Conservation (phyloP, 2,888 invertebrate genomes). For the Chaetoderma sp. region DNA sequence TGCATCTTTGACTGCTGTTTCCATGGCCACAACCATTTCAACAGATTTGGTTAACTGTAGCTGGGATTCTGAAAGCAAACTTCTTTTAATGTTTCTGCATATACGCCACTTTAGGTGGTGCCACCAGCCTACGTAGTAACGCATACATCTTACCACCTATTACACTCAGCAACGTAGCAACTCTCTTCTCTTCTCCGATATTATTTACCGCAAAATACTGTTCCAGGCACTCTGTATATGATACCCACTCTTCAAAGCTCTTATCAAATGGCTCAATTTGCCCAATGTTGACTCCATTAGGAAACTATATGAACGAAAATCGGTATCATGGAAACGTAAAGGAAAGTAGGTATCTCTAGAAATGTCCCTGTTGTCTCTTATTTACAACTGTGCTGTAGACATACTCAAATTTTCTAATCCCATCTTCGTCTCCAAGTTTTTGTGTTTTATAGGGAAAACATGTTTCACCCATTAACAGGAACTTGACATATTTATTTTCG, state of each 20-base stretch:
- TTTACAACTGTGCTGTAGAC: too few species aligned
- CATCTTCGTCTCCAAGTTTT: too few species aligned
- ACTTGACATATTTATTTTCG: too few species aligned
- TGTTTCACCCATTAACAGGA: too few species aligned
- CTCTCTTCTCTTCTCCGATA: too few species aligned
- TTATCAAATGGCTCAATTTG: conserved; percentile 5
- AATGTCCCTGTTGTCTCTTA: too few species aligned
- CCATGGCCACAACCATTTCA: conserved; percentile 31
- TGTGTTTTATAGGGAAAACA: too few species aligned
- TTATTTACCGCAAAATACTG: conserved; percentile 35
- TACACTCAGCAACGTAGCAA: conserved; percentile 27
- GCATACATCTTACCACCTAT: conserved; percentile 34
- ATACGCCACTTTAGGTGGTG: conserved; percentile 30
- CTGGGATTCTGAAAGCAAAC: conserved; percentile 18
- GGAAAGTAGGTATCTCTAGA: too few species aligned
- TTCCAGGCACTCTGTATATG: conserved; percentile 28
- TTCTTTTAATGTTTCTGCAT: conserved; percentile 23
- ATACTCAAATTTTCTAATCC: too few species aligned
- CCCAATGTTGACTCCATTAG: too few species aligned
- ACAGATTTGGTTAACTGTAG: conserved; percentile 15
- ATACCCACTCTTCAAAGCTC: conserved; percentile 21
- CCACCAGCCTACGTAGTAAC: conserved; percentile 4
- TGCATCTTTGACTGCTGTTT: conserved; percentile 27
- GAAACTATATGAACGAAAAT: too few species aligned
- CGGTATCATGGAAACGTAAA: too few species aligned